Evolutionary conservation across 1,140 invertebrate genomes (phyloP).

Genomic region (Phymastichus coffea): DNA sequence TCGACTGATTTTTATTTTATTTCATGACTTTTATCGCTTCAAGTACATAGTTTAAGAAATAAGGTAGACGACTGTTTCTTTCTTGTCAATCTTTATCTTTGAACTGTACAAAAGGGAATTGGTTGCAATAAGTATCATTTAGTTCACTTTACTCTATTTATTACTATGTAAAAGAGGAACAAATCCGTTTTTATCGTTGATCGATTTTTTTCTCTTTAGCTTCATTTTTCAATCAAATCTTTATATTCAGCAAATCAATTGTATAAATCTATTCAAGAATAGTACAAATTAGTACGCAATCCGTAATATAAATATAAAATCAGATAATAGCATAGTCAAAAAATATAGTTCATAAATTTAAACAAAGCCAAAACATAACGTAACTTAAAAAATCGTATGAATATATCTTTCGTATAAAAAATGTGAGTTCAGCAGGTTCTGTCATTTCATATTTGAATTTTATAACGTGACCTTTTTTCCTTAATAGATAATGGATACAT

Average conservation of each 20-base stretch:
- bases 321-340: no score
- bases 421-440: no score
- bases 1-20: conserved; percentile 3
- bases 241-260: background rate
- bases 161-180: conserved; percentile 26
- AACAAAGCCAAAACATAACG: no score
- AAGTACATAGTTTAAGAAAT: conserved; percentile 6
- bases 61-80: background rate
- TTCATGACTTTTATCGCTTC: background rate
- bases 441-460: no score
- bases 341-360: no score
- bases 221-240: background rate
- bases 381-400: no score
- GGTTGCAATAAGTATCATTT: background rate
- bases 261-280: no score
- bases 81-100: conserved; percentile 34
- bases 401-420: no score
- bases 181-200: conserved; percentile 19
- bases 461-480: no score
- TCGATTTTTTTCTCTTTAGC: background rate
- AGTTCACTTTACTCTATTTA: background rate
- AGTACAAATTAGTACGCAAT: no score
- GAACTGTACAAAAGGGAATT: conserved; percentile 31
- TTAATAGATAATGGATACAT: no score
- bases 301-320: no score